These are phyloP conservation scores for Planiliza haematocheilus DNA, from an alignment of 2,113 vertebrate genomes.

Conservation along the genomic window DNA sequence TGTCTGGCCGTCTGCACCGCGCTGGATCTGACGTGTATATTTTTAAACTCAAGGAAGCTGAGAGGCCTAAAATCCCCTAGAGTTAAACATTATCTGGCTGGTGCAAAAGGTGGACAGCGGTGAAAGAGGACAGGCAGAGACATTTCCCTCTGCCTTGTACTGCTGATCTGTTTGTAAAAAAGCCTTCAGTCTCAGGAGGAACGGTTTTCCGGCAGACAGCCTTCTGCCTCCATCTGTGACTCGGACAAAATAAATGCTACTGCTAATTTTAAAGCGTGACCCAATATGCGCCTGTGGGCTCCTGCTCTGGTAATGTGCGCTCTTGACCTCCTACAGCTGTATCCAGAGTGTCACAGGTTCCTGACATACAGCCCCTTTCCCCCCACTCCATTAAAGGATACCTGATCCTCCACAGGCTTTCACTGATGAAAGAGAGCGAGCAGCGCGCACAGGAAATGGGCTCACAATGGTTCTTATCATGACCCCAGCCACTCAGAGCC, in stretches of 20 bases:
- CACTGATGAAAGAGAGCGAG: slow-evolving; percentile 55
- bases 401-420: slow-evolving; percentile 71
- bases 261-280: slow-evolving; percentile 63
- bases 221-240: slow-evolving; percentile 50
- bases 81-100: slow-evolving; percentile 51
- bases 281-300: slow-evolving; percentile 34
- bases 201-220: slow-evolving; percentile 15
- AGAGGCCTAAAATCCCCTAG: slow-evolving; percentile 30
- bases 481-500: slow-evolving; percentile 67
- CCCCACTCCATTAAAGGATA: slow-evolving; percentile 79
- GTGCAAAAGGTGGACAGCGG: slow-evolving; percentile 1
- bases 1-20: slow-evolving; percentile 8
- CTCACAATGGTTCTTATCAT: slow-evolving; percentile 51
- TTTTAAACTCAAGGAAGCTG: slow-evolving; percentile 33
- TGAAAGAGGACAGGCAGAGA: slow-evolving; percentile 22
- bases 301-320: slow-evolving; percentile 45
- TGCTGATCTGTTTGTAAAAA: slow-evolving; percentile 43
- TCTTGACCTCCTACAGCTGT: slow-evolving; percentile 53
- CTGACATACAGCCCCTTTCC: slow-evolving; percentile 52
- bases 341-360: slow-evolving; percentile 64
- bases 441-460: slow-evolving; percentile 68
- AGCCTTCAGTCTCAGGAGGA: slow-evolving; percentile 46
- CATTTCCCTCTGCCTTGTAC: slow-evolving; percentile 13
- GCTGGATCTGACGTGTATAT: slow-evolving; percentile 21
- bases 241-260: slow-evolving; percentile 54